Evolutionary conservation across 2,113 vertebrate genomes (phyloP).

Genomic region (Cololabis saira): DNA sequence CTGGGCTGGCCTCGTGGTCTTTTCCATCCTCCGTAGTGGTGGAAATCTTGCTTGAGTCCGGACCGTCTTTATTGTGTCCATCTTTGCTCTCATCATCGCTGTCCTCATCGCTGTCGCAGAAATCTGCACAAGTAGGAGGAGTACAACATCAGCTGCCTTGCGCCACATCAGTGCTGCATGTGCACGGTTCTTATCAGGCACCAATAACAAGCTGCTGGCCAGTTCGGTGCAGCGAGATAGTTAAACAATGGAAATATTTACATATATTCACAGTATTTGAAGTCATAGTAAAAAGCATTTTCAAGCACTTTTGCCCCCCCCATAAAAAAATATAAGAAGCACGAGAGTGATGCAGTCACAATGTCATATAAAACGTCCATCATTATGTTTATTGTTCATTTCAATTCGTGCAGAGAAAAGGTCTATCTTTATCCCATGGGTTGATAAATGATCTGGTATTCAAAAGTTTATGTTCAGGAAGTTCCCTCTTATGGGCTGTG

Average conservation of each 20-base stretch:
- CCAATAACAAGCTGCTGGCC: not conserved
- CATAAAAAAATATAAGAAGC: no score
- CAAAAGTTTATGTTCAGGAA: no score
- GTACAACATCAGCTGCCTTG: conserved; percentile 1
- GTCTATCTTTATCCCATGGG: no score
- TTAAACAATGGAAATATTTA: not conserved
- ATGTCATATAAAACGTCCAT: no score
- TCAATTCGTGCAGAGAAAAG: no score
- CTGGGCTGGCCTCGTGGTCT: conserved; percentile 85
- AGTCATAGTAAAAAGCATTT: not conserved
- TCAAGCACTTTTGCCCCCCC: not conserved
- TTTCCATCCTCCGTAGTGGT: conserved; percentile 89
- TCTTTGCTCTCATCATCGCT: conserved; percentile 96
- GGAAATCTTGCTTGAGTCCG: conserved; percentile 90
- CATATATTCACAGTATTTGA: not conserved
- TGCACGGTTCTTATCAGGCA: not conserved
- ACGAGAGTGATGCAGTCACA: no score
- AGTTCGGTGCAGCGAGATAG: no score
- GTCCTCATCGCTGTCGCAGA: conserved; percentile 94
- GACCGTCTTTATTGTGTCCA: conserved; percentile 84
- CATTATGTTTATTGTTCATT: no score
- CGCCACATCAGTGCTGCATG: not conserved
- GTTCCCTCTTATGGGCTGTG: no score
- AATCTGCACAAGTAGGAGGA: conserved; percentile 77
- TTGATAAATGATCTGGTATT: no score